Conservation (phyloP, 2,113 vertebrate species). For the Pelecanus crispus region DNA sequence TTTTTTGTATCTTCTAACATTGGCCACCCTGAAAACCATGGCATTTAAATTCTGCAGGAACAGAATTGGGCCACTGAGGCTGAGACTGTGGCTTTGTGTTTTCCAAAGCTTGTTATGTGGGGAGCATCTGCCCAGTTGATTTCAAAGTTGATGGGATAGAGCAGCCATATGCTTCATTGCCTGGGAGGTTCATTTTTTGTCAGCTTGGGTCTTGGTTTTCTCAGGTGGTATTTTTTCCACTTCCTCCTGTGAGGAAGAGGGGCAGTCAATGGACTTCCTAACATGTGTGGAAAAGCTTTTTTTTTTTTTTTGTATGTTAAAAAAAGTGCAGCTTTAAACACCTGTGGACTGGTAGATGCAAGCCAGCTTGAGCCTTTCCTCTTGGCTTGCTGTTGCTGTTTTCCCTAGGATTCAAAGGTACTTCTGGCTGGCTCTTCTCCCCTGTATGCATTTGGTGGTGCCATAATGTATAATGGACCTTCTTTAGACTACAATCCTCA, state of each 20-base stretch:
- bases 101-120: background rate
- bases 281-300: background rate
- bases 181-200: background rate
- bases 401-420: background rate
- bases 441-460: background rate
- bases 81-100: background rate
- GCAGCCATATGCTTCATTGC: background rate
- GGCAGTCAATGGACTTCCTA: background rate
- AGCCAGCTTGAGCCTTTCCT: background rate
- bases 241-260: background rate
- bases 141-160: background rate
- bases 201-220: background rate
- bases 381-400: background rate
- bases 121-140: background rate
- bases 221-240: background rate
- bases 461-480: background rate
- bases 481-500: background rate
- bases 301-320: background rate
- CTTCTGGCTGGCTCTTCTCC: background rate
- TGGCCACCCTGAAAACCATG: rapidly evolving
- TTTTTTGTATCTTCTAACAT: background rate
- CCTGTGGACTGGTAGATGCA: background rate
- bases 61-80: background rate
- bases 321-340: background rate
- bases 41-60: background rate